phyloP scores from a whole-genome alignment of 2,888 invertebrate species.

The Euphydryas editha region DNA sequence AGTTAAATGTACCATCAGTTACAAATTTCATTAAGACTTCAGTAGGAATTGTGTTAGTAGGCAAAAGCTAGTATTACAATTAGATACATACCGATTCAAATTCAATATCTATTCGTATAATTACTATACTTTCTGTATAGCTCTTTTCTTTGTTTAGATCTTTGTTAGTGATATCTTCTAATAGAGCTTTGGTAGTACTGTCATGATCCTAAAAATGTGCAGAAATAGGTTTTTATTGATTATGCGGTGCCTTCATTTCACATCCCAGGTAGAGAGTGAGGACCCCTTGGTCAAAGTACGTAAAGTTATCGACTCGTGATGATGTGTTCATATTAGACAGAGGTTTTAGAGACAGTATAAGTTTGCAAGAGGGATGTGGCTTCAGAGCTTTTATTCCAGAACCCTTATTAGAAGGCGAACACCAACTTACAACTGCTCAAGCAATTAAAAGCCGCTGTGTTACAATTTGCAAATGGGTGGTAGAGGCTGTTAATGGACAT shows the following conservation, averaged over 20 bases:
- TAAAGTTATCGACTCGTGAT: neutral
- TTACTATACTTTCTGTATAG: too few species aligned
- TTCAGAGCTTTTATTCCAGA: constrained; percentile 34
- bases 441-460: constrained; percentile 32
- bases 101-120: too few species aligned
- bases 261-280: too few species aligned
- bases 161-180: too few species aligned
- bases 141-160: too few species aligned
- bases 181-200: too few species aligned
- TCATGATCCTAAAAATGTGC: too few species aligned
- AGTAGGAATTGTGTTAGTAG: constrained; percentile 32
- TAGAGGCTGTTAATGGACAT: constrained; percentile 30
- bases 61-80: too few species aligned
- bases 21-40: constrained; percentile 36
- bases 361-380: constrained; percentile 17
- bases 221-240: too few species aligned
- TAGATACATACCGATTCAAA: too few species aligned
- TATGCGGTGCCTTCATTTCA: too few species aligned
- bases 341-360: constrained; percentile 31
- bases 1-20: constrained; percentile 23
- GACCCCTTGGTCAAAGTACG: too few species aligned
- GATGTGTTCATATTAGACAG: constrained; percentile 31
- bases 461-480: constrained; percentile 37
- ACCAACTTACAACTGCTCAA: constrained; percentile 32
- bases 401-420: constrained; percentile 7